Evolutionary conservation across 1,140 invertebrate genomes (phyloP), one percentile per base, ranked within the genome.

Genomic region (Magallana gigas): DNA sequence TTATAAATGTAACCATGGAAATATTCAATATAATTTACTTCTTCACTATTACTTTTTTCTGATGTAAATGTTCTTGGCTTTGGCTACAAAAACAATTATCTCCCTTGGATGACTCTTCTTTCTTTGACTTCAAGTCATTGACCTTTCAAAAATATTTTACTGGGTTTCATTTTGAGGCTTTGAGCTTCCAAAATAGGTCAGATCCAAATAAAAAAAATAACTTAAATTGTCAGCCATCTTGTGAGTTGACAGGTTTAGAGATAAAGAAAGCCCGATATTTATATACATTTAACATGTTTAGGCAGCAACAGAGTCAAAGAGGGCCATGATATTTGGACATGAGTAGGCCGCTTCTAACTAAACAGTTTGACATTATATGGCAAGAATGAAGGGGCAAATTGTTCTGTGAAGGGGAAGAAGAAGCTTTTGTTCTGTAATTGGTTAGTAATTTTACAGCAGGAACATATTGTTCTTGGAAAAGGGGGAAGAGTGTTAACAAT

Each of bases 241-340:
- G 18, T 29, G 14, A 62, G 60, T 76, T 76, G 18, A 76, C 60
- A 62, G 60, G n/a, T 62, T 48, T 36, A 18, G 23, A 76, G 68
- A 76, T 76, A 76, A 71, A 76, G 68, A 76, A 76, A 76, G 68
- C 23, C 12, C 9, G 68, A 76, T 76, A 76, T 76, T 76, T 76
- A 48, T 18, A 29, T 76, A 11, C 68, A 76, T 76, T 12, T 29
- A 76, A 18, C 16, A 76, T 36, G 68, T 76, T 23, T 62, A 62
- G 5, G 60, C 60, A 62, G n/a, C n/a, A 62, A 48, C 36, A 48
- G 36, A 48, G 36, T 48, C 36, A 48, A 48, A 48, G 36, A 48
- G 36, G 36, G 36, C 36, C 36, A 48, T 48, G 36, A 48, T 48
- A 48, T 48, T 48, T 48, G 36, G 36, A 48, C 36, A 48, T 48